These are phyloP conservation scores for Melieria omissa DNA, from an alignment of 2,888 invertebrate genomes.

Conservation along the genomic window DNA sequence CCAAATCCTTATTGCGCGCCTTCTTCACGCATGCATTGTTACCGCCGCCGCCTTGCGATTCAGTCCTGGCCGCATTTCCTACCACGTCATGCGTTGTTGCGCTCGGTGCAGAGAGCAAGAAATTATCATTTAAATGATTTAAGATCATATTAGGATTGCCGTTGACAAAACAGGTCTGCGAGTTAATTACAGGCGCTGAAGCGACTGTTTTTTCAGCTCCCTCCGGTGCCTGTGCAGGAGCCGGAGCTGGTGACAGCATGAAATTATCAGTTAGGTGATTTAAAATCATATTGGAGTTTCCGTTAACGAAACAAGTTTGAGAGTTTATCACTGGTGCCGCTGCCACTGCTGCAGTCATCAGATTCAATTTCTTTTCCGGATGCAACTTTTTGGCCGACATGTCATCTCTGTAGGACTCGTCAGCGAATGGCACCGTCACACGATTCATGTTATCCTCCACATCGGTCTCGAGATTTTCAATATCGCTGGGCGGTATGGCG, in stretches of 20 bases:
- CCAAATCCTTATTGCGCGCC: slow-evolving; percentile 61
- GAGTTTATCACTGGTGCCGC: slow-evolving; percentile 54
- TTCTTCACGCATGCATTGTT: slow-evolving; percentile 40
- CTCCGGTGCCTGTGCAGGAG: slow-evolving; percentile 10
- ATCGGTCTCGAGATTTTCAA: slow-evolving; percentile 65
- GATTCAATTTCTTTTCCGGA: slow-evolving; percentile 1
- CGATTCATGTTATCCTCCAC: slow-evolving; percentile 58
- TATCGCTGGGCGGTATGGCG: slow-evolving; percentile 64
- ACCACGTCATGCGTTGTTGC: slow-evolving; percentile 10
- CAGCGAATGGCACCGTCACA: slow-evolving; percentile 61
- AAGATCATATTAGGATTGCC: slow-evolving; percentile 65
- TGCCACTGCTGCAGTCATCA: slow-evolving; percentile 22
- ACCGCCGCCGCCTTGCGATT: not conserved
- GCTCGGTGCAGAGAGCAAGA: slow-evolving; percentile 53
- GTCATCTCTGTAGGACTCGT: slow-evolving; percentile 50
- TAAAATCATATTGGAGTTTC: slow-evolving; percentile 64
- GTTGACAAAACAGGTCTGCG: slow-evolving; percentile 60
- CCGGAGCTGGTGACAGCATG: not conserved
- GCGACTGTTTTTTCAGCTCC: slow-evolving; percentile 12
- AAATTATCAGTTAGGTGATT: slow-evolving; percentile 33
- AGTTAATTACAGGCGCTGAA: slow-evolving; percentile 51
- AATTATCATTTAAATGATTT: slow-evolving; percentile 65
- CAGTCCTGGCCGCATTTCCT: not conserved
- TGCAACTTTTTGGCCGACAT: slow-evolving; percentile 17
- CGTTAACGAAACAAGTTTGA: slow-evolving; percentile 61